These are phyloP conservation scores for Pammene fasciana DNA, from an alignment of 2,888 invertebrate genomes.

Conservation along the genomic window DNA sequence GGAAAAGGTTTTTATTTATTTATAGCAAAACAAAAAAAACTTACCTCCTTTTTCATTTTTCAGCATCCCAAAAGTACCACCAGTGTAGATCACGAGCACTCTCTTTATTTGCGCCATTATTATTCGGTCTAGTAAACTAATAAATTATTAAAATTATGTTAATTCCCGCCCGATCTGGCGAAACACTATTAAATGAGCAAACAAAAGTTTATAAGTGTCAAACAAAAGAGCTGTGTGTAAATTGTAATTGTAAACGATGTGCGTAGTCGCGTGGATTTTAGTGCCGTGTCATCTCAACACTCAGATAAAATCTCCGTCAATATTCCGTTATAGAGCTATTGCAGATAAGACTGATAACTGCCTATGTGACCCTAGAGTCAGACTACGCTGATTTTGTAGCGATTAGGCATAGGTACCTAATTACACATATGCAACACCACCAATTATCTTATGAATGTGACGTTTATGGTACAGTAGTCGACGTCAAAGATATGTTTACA, in stretches of 20 bases:
- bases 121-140: not conserved
- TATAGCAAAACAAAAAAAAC: no score
- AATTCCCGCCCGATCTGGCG: no score
- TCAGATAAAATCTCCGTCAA: not conserved
- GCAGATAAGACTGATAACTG: not conserved
- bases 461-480: no score
- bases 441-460: no score
- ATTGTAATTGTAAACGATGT: not conserved
- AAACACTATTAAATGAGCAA: not conserved
- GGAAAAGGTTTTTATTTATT: no score
- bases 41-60: slow-evolving; percentile 91
- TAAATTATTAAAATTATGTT: not conserved
- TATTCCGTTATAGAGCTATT: not conserved
- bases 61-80: slow-evolving; percentile 98
- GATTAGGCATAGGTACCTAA: no score
- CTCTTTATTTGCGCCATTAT: slow-evolving; percentile 52
- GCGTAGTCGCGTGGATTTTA: not conserved
- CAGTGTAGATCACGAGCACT: slow-evolving; percentile 95
- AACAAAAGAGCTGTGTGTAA: not conserved
- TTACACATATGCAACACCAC: no score
- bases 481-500: no score
- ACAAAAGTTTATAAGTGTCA: not conserved
- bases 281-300: not conserved
- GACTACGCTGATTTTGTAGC: no score
- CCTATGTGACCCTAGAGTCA: not conserved